Evolutionary conservation across 2,113 vertebrate species (phyloP).

Genomic region (Excalfactoria chinensis): DNA sequence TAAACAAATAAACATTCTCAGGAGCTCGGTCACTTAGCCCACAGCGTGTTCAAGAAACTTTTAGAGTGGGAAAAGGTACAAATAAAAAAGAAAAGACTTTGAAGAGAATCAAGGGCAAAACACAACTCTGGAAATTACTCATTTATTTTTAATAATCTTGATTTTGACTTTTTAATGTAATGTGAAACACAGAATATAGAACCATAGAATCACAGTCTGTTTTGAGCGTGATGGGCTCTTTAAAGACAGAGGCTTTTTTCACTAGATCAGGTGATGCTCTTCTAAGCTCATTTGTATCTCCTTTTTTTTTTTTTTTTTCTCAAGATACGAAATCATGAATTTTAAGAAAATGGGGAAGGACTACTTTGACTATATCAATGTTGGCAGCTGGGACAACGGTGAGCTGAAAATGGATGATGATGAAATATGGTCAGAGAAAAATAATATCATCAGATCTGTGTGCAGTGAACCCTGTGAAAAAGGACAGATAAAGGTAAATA

Average conservation of each 20-base stretch:
- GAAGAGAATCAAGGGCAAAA: background rate
- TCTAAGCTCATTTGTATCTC: background rate
- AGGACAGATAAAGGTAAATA: conserved; percentile 95
- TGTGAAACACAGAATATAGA: background rate
- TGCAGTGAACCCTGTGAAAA: conserved; percentile 98
- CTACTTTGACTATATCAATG: conserved; percentile 95
- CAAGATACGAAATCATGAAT: conserved; percentile 99
- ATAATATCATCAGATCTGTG: conserved; percentile 90
- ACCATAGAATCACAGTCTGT: background rate
- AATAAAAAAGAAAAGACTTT: background rate
- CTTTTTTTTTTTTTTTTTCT: conserved; percentile 66
- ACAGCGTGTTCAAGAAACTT: background rate
- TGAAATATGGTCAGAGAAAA: conserved; percentile 94
- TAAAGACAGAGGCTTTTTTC: background rate
- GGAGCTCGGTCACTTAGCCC: background rate
- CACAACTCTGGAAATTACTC: background rate
- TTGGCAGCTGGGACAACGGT: conserved; percentile 97
- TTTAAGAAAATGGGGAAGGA: conserved; percentile 99
- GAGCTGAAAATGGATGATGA: conserved; percentile 95
- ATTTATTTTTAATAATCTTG: background rate
- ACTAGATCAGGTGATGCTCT: background rate
- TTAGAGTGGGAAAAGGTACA: background rate
- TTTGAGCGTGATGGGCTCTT: background rate
- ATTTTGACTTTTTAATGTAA: background rate
- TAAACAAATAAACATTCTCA: background rate